Percentiles rank a stretch among this genome's conserved stretches.
Conservation (phyloP, 1,140 invertebrate genomes). For the Drosophila miranda region DNA sequence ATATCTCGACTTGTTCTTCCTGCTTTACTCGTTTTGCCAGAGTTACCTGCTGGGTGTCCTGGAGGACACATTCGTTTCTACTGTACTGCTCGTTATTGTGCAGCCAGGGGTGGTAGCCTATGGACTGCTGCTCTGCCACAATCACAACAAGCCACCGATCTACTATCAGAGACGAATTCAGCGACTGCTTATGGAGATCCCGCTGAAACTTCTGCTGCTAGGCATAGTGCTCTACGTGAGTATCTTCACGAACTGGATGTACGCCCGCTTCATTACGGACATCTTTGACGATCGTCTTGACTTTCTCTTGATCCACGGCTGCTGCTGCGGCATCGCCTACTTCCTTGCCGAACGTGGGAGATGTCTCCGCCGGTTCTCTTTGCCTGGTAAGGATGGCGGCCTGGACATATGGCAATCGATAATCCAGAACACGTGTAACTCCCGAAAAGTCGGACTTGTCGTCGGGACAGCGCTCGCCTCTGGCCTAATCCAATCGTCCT, state of each 20-base stretch:
- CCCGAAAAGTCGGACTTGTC: too few relatives aligned
- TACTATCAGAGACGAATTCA: neutral
- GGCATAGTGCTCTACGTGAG: neutral
- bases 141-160: conserved; percentile 6
- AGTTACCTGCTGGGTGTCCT: conserved; percentile 12
- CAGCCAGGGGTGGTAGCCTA: conserved; percentile 8
- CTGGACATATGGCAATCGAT: neutral
- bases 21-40: neutral
- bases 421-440: too few relatives aligned
- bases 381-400: conserved; percentile 2
- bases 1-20: too few relatives aligned
- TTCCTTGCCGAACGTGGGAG: conserved; percentile 8
- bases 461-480: too few relatives aligned
- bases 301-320: conserved; percentile 11
- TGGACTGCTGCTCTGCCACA: neutral
- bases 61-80: neutral
- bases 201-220: conserved; percentile 1
- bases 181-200: neutral
- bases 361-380: neutral
- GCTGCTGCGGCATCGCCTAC: conserved; percentile 17
- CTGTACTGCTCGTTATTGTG: neutral
- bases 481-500: too few relatives aligned
- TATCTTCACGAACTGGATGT: conserved; percentile 22
- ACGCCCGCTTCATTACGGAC: conserved; percentile 4
- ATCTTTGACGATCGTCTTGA: neutral